A percentile compares a stretch with the other conserved stretches of the same genome.
Conservation (phyloP, 2,888 invertebrate genomes). For the Hydropsyche betteni region DNA sequence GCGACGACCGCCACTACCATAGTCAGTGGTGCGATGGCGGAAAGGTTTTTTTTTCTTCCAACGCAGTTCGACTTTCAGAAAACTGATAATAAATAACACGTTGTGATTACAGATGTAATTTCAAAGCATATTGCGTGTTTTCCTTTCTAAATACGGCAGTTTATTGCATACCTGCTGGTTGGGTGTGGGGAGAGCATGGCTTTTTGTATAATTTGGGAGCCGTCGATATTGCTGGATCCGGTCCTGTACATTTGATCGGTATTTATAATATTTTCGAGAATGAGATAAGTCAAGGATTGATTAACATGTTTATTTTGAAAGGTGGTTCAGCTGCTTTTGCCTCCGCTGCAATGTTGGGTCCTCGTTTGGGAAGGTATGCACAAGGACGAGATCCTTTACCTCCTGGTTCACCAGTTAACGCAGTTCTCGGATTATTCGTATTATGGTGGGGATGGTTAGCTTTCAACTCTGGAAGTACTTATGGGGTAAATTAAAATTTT, state of each 20-base stretch:
- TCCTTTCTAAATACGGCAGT: slow-evolving; percentile 88
- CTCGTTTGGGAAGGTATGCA: slow-evolving; percentile 85
- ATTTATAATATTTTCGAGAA: neutral
- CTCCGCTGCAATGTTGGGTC: slow-evolving; percentile 89
- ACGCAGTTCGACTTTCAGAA: too few relatives aligned
- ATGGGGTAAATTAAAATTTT: slow-evolving; percentile 67
- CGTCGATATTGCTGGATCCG: slow-evolving; percentile 93
- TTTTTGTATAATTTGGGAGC: slow-evolving; percentile 85
- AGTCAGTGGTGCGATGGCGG: slow-evolving; percentile 94
- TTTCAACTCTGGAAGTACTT: slow-evolving; percentile 92
- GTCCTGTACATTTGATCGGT: slow-evolving; percentile 89
- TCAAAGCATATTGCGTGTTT: slow-evolving; percentile 90
- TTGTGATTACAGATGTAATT: slow-evolving; percentile 74
- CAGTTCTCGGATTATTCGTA: slow-evolving; percentile 90
- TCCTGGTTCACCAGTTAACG: slow-evolving; percentile 88
- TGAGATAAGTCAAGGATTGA: neutral
- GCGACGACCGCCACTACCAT: slow-evolving; percentile 92
- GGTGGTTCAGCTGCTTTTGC: slow-evolving; percentile 82
- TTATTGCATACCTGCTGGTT: slow-evolving; percentile 92
- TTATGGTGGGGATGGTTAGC: slow-evolving; percentile 98
- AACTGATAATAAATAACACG: too few relatives aligned
- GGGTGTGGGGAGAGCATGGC: slow-evolving; percentile 91
- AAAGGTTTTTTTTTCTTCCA: slow-evolving; percentile 67
- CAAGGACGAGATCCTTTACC: slow-evolving; percentile 79
- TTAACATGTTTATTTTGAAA: slow-evolving; percentile 52